These are phyloP conservation scores for Holocentrus rufus DNA, from an alignment of 2,797 vertebrate species.

Conservation along the genomic window DNA sequence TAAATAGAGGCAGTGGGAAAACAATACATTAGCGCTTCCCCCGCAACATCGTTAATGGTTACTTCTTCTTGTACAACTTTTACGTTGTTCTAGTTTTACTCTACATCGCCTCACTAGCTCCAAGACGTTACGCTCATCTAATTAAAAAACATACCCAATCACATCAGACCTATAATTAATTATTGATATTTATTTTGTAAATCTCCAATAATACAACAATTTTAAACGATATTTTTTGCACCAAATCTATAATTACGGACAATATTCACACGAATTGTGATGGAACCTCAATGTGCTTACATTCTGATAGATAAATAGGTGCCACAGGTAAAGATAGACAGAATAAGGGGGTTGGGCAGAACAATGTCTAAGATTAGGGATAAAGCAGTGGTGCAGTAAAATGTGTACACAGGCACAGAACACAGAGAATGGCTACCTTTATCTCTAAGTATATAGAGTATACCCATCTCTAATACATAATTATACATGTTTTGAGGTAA, in stretches of 20 bases:
- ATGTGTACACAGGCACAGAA: constrained; percentile 70
- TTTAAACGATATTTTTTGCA: constrained; percentile 66
- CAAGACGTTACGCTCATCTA: neutral
- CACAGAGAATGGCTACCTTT: constrained; percentile 69
- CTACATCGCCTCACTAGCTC: neutral
- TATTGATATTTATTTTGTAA: constrained; percentile 76
- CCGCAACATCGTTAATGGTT: neutral
- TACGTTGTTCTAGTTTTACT: too few species aligned
- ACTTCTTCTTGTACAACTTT: neutral
- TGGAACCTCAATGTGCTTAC: constrained; percentile 63
- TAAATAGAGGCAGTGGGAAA: neutral
- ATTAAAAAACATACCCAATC: neutral
- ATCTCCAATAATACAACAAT: constrained; percentile 71
- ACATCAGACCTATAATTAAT: constrained; percentile 19
- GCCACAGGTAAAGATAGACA: constrained; percentile 60
- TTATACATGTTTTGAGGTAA: constrained; percentile 66
- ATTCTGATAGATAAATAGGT: constrained; percentile 72
- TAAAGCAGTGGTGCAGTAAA: constrained; percentile 53
- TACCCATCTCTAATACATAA: constrained; percentile 70
- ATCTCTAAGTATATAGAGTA: constrained; percentile 52
- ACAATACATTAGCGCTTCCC: neutral
- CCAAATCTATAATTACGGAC: constrained; percentile 69
- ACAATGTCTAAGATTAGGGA: constrained; percentile 27
- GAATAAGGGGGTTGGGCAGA: constrained; percentile 34
- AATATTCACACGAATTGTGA: constrained; percentile 73